Evolutionary conservation across 92 coral and sea anemone species (phyloP).

Genomic region (Chrysogorgia sp.): DNA sequence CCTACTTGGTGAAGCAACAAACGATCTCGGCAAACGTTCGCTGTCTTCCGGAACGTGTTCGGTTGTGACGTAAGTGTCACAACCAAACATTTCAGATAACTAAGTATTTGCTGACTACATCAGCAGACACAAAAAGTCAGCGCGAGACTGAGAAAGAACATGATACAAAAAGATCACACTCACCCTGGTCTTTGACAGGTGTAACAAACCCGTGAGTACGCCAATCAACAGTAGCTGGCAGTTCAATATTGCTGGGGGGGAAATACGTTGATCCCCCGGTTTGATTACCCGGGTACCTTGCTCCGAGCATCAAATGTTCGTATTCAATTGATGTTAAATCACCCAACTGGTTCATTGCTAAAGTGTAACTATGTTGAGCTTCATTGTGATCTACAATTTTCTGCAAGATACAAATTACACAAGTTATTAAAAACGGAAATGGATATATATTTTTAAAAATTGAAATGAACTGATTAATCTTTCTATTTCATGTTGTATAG

Average conservation of each 20-base stretch:
- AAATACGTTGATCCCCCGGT: constrained; percentile 49
- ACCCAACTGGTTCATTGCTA: constrained; percentile 81
- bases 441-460: too few relatives aligned
- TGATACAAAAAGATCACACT: too few relatives aligned
- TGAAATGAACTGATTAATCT: too few relatives aligned
- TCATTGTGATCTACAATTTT: constrained; percentile 56
- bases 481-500: too few relatives aligned
- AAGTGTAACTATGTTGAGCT: constrained; percentile 59
- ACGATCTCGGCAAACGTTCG: too few relatives aligned
- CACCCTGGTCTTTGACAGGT: constrained; percentile 55
- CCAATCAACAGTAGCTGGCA: constrained; percentile 53
- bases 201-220: constrained; percentile 56
- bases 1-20: too few relatives aligned
- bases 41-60: too few relatives aligned
- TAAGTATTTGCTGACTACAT: too few relatives aligned
- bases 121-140: too few relatives aligned
- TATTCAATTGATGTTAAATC: constrained; percentile 79
- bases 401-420: constrained; percentile 6
- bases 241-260: constrained; percentile 25
- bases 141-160: not conserved
- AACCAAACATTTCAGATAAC: too few relatives aligned
- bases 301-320: constrained; percentile 55
- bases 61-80: too few relatives aligned
- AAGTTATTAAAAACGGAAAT: too few relatives aligned
- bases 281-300: constrained; percentile 36